Percentiles rank a stretch among this genome's conserved stretches.
phyloP scores from a whole-genome alignment of 2,113 vertebrate species.

The Pygoscelis antarcticus region DNA sequence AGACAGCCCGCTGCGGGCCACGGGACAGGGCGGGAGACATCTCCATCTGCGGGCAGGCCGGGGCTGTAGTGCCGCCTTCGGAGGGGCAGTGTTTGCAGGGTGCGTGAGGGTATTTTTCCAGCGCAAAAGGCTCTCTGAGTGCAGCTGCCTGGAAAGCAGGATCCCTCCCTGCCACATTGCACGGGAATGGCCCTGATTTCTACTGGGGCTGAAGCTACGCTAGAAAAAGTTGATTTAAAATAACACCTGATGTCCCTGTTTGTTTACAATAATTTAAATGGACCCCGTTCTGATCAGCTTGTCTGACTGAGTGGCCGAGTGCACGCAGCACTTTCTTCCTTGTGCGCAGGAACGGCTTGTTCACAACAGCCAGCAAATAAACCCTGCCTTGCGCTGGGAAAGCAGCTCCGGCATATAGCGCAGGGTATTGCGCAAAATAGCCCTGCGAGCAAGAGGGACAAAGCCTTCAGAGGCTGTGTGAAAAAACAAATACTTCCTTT shows the following conservation, averaged over 20 bases:
- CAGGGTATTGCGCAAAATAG: fast-evolving
- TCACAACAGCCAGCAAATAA: neutral
- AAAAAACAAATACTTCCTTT: conserved; percentile 1
- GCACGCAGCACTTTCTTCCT: neutral
- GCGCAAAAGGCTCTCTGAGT: neutral
- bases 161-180: neutral
- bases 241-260: neutral
- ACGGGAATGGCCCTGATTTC: neutral
- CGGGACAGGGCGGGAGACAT: fast-evolving
- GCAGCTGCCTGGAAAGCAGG: neutral
- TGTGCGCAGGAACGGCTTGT: neutral
- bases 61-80: neutral
- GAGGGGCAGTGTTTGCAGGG: too few relatives aligned
- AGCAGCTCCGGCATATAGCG: neutral
- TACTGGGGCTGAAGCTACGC: neutral
- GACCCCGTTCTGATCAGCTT: neutral
- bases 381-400: neutral
- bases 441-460: neutral
- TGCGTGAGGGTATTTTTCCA: neutral
- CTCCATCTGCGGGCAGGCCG: neutral
- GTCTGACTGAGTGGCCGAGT: neutral
- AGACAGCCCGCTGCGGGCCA: neutral
- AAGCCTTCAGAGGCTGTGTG: neutral
- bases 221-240: neutral
- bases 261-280: neutral